A percentile compares a stretch with the other conserved stretches of the same genome.
Conservation (phyloP, 2,113 vertebrate species). For the Coptodon bakossiorum region DNA sequence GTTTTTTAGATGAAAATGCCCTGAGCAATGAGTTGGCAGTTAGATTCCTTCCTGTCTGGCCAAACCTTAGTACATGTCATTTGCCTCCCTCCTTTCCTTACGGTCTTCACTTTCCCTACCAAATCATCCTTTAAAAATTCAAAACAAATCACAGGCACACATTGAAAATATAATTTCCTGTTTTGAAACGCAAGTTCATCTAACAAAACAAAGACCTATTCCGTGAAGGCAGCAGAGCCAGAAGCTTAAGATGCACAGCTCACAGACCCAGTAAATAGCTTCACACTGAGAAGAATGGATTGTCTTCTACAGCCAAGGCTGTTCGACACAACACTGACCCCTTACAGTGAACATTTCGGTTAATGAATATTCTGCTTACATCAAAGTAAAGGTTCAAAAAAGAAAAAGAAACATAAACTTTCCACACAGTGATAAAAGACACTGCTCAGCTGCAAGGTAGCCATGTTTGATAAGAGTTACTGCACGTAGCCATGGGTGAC, state of each 20-base stretch:
- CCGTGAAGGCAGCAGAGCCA: background rate
- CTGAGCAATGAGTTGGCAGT: background rate
- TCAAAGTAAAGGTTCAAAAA: background rate
- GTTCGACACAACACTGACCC: background rate
- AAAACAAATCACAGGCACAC: background rate
- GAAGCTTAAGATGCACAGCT: background rate
- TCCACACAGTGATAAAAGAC: background rate
- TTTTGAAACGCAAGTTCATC: fast-evolving
- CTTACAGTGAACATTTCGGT: background rate
- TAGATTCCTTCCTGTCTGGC: background rate
- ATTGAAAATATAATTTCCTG: background rate
- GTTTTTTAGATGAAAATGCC: background rate
- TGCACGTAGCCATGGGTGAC: constrained; percentile 78
- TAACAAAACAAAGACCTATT: background rate
- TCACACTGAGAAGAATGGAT: background rate
- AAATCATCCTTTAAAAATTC: background rate
- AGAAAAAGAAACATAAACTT: background rate
- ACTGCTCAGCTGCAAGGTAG: constrained; percentile 86
- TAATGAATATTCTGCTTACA: background rate
- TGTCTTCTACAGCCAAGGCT: background rate
- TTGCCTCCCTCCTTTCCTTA: background rate
- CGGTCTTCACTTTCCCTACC: background rate
- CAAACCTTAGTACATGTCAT: background rate
- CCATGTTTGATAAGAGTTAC: constrained; percentile 88
- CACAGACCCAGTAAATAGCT: background rate